Evolutionary conservation across 2,797 vertebrate genomes (phyloP).

Genomic region (Tympanoctomys barrerae): DNA sequence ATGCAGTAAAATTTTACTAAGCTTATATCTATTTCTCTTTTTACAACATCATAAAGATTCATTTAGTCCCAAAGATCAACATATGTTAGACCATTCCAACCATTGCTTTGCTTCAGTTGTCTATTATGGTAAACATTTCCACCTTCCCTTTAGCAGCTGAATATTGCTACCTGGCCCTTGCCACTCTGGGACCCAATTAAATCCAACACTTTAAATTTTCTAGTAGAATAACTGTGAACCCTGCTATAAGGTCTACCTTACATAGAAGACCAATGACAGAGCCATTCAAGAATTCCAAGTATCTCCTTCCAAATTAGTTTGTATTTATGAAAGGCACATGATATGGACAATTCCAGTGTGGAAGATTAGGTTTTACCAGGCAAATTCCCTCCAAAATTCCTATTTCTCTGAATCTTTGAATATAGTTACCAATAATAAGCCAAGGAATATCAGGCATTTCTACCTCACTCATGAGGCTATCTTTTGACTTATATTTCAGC

Average conservation of each 20-base stretch:
- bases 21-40: not conserved
- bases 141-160: not conserved
- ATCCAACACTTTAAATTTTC: not conserved
- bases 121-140: not conserved
- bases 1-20: not conserved
- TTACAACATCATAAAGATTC: not conserved
- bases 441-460: not conserved
- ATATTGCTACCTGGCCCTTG: too few relatives aligned
- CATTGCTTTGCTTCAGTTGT: not conserved
- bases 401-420: not conserved
- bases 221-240: not conserved
- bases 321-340: not conserved
- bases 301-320: not conserved
- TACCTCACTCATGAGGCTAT: not conserved
- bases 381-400: not conserved
- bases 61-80: not conserved
- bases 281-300: not conserved
- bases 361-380: not conserved
- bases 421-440: not conserved
- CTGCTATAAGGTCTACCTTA: not conserved
- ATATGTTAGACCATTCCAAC: not conserved
- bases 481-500: not conserved
- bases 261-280: not conserved
- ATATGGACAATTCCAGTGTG: not conserved
- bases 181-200: not conserved